Evolutionary conservation across 2,888 invertebrate genomes (phyloP).

Genomic region (Eilema depressum): DNA sequence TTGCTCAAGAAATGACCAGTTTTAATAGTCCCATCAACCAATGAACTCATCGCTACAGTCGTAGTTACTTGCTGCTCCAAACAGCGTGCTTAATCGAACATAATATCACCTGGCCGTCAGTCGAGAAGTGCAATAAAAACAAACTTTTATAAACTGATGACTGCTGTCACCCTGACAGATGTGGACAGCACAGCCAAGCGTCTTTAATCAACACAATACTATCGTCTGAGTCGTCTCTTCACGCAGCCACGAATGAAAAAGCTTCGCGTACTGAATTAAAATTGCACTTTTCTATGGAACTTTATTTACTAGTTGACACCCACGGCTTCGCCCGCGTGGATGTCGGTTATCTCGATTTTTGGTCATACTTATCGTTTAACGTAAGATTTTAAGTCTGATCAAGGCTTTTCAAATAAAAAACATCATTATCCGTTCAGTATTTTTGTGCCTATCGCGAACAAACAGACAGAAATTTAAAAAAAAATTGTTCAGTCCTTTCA

Average conservation of each 20-base stretch:
- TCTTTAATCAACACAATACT: constrained; percentile 57
- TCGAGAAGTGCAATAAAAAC: constrained; percentile 49
- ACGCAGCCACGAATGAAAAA: constrained; percentile 15
- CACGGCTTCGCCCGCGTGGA: too few relatives aligned
- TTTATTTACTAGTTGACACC: neutral
- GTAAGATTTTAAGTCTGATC: too few relatives aligned
- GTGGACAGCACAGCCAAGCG: constrained; percentile 50
- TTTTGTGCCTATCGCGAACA: too few relatives aligned
- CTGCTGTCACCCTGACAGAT: constrained; percentile 60
- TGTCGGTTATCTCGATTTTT: too few relatives aligned
- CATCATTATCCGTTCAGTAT: too few relatives aligned
- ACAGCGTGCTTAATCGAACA: constrained; percentile 21
- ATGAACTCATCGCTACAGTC: neutral
- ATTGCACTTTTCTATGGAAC: neutral
- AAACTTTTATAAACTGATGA: constrained; percentile 60
- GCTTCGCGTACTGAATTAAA: neutral
- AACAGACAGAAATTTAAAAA: too few relatives aligned
- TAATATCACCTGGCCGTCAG: constrained; percentile 38
- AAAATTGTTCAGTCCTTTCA: too few relatives aligned
- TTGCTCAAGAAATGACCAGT: neutral
- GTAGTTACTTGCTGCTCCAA: neutral
- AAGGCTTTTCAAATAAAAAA: too few relatives aligned
- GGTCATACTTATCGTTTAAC: too few relatives aligned
- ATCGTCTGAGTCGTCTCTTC: constrained; percentile 41
- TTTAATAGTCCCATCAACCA: constrained; percentile 1